These are phyloP conservation scores for Lota lota DNA, from an alignment of 2,113 vertebrate genomes.

Conservation along the genomic window DNA sequence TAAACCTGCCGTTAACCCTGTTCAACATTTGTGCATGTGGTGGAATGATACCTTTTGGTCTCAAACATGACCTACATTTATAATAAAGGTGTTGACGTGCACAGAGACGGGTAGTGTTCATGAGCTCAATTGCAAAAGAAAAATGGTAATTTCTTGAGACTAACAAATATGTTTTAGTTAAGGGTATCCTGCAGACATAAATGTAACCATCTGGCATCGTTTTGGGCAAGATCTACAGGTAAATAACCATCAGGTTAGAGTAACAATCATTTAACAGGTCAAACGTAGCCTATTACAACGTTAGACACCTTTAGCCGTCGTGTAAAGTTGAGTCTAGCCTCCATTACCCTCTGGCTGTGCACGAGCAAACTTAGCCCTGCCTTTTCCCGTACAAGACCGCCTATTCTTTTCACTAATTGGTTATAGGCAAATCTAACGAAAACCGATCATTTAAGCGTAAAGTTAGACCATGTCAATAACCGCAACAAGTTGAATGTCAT, in stretches of 20 bases:
- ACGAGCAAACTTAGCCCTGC: constrained; percentile 48
- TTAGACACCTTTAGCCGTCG: constrained; percentile 1
- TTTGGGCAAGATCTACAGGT: constrained; percentile 4
- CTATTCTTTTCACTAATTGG: constrained; percentile 57
- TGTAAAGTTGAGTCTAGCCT: constrained; percentile 51
- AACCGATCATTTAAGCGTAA: constrained; percentile 22
- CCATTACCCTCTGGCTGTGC: constrained; percentile 54
- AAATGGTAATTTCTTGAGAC: constrained; percentile 45
- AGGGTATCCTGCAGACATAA: constrained; percentile 13
- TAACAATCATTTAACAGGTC: too few species aligned
- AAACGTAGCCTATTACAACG: too few species aligned
- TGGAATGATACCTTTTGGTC: constrained; percentile 56
- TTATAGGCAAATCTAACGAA: constrained; percentile 44
- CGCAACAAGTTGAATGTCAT: constrained; percentile 32
- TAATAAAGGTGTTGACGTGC: constrained; percentile 64
- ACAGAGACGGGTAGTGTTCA: constrained; percentile 49
- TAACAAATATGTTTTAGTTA: constrained; percentile 10
- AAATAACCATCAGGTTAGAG: too few species aligned
- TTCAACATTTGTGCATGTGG: constrained; percentile 30
- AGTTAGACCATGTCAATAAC: constrained; percentile 54
- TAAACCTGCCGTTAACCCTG: too few species aligned
- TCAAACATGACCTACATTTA: constrained; percentile 67
- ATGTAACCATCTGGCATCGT: not conserved
- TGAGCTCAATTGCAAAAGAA: constrained; percentile 55
- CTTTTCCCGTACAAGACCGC: constrained; percentile 77